Percentiles rank a stretch among this genome's conserved stretches.
phyloP scores from a whole-genome alignment of 1,140 invertebrate genomes.

The Lepidurus packardi region DNA sequence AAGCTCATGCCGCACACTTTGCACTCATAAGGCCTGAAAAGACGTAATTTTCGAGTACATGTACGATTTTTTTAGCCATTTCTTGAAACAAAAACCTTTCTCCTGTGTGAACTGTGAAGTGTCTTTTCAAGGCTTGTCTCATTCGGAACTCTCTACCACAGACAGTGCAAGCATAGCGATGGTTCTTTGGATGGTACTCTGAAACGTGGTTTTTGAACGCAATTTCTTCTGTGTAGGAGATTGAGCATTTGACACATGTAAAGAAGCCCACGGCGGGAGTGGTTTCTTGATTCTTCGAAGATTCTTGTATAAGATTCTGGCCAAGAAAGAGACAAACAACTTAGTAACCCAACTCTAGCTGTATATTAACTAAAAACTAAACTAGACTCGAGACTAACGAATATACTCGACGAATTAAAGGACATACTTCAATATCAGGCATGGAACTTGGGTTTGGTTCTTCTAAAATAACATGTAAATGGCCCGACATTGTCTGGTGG shows the following conservation, averaged over 20 bases:
- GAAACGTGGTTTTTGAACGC: background rate
- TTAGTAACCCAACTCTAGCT: no score
- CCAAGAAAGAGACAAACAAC: background rate
- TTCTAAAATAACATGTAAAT: conserved; percentile 43
- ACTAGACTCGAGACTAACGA: no score
- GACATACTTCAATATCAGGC: background rate
- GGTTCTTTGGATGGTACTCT: background rate
- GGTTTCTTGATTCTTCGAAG: background rate
- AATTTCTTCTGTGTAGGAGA: background rate
- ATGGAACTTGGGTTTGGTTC: background rate
- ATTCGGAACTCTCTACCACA: conserved; percentile 45
- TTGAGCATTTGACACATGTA: background rate
- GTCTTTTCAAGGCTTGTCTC: conserved; percentile 60
- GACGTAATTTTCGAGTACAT: conserved; percentile 51
- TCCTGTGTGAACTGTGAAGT: conserved; percentile 65
- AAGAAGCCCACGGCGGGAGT: background rate
- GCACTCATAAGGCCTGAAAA: conserved; percentile 52
- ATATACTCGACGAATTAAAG: no score
- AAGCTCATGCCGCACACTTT: conserved; percentile 58
- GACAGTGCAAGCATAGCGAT: background rate
- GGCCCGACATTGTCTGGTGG: conserved; percentile 53
- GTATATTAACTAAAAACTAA: no score
- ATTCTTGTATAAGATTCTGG: background rate
- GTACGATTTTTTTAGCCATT: no score
- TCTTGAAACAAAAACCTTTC: conserved; percentile 46